Evolutionary conservation across 2,888 invertebrate genomes (phyloP).

Genomic region (Choreutis nemorana): DNA sequence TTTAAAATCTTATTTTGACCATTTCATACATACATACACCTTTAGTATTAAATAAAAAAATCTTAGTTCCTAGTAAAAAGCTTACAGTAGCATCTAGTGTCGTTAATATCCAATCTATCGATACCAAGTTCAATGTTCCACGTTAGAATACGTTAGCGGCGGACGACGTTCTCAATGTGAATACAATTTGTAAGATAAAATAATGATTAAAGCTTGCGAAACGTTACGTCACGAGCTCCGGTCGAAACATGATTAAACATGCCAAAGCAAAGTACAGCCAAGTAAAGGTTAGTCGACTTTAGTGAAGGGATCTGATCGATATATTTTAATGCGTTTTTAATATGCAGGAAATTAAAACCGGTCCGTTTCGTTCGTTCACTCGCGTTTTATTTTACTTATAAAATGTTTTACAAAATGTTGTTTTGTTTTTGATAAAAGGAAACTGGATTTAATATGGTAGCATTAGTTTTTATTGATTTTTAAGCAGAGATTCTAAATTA

Average conservation of each 20-base stretch:
- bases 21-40: no score
- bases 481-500: no score
- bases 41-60: no score
- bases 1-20: no score
- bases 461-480: no score
- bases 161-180: slow-evolving; percentile 35
- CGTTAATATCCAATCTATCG: slow-evolving; percentile 15
- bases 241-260: slow-evolving; percentile 61
- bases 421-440: no score
- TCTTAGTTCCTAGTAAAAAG: slow-evolving; percentile 9
- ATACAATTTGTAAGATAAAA: slow-evolving; percentile 65
- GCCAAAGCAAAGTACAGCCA: slow-evolving; percentile 60
- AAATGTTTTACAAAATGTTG: no score
- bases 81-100: slow-evolving; percentile 27
- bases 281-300: slow-evolving; percentile 47
- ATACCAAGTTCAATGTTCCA: slow-evolving; percentile 19
- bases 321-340: neutral
- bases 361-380: no score
- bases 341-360: no score
- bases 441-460: no score
- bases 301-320: slow-evolving; percentile 4
- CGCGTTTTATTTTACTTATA: no score
- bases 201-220: slow-evolving; percentile 62
- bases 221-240: slow-evolving; percentile 58
- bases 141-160: no score